Base-by-base conservation (phyloP, 1,140 invertebrate species). In the Penaeus japonicus region DNA sequence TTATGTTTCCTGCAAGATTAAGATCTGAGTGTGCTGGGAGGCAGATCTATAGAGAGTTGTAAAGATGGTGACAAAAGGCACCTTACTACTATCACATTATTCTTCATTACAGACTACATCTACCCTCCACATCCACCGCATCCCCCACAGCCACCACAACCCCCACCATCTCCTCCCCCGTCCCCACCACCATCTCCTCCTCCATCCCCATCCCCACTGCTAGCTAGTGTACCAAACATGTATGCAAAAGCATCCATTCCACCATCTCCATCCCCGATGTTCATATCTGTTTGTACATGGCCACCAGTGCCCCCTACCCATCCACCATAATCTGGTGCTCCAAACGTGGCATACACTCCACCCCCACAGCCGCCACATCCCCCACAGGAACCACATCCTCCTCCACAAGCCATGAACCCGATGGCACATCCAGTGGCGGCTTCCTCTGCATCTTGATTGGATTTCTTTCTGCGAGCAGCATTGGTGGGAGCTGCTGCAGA, bases 261-360 rank as follows among this genome's bases (percentile, higher is more conserved):
- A 30, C 77, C 82, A 30, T 75, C 86, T 17, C 70, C 84, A 17
- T 59, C 80, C 18, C 55, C 87, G 4, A 85, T 70, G 79, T 59
- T 84, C 22, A 35, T 27, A 53, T 32, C 87, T 24, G 39, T 77
- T 17, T 77, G 89, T 35, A 54, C 80, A 20, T 57, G 65, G n/a
- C 57, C 85, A 55, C 75, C 84, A 73, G 62, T 70, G 53, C 85
- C 65, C 55, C 22, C 20, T 99, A 81, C 98, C 94, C 91, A 99
- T 99, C 75, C 97, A 98, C 93, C 97, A 94, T 94, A 99, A 99
- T 90, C 97, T 97, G 92, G 98, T 98, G 91, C 98, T 95, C 92
- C 98, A 98, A 92, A 83, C 0, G 86, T 62, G 20, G 39, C 65
- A 70, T 82, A 84, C n/a, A 70, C 85, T 15, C 82, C 85, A 3